Evolutionary conservation across 2,888 invertebrate genomes (phyloP), one percentile per base, ranked within the genome.

Genomic region (Rhagonycha lutea): DNA sequence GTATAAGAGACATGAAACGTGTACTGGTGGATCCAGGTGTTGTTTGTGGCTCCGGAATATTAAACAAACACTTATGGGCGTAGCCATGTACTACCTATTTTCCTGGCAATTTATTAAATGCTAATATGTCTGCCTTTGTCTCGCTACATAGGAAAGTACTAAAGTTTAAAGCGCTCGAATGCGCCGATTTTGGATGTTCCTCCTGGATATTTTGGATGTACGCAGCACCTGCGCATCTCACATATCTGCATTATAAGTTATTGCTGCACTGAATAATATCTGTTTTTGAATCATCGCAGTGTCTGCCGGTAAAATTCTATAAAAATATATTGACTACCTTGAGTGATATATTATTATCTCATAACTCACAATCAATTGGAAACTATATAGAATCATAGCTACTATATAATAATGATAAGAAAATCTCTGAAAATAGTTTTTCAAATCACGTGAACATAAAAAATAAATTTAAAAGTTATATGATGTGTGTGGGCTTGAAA

Each of bases 21-120:
- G 67, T 65, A 23, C 29, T 69, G 67, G 73, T 72, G 81, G 81
- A 80, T 81, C 79, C 84, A 84, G 84, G 84, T 84, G 84, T 81
- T 82, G 81, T 81, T 81, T 81, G 81, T 79, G 82, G 83, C 78
- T 78, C 77, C 77, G 76, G 81, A 82, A 82, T 83, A 83, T 83
- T 83, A 83, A 83, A 81, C 83, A 84, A 84, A 83, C 82, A 82
- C 80, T 81, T 79, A 80, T 77, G 76, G 69, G 79, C 75, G 77
- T 75, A 68, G 65, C 72, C 65, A 68, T 76, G 69, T 76, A 76
- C 76, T 73, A 75, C 67, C 72, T 73, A 76, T 76, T 72, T 65
- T 69, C 73, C 47, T 67, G 67, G 73, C 73, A 76, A 76, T 76
- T 73, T 73, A 73, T 76, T 65, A 72, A 76, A 70, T 69, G 68